Evolutionary conservation across 2,888 invertebrate genomes (phyloP), one percentile per base, ranked within the genome.

Genomic region (Miltochrista miniata): DNA sequence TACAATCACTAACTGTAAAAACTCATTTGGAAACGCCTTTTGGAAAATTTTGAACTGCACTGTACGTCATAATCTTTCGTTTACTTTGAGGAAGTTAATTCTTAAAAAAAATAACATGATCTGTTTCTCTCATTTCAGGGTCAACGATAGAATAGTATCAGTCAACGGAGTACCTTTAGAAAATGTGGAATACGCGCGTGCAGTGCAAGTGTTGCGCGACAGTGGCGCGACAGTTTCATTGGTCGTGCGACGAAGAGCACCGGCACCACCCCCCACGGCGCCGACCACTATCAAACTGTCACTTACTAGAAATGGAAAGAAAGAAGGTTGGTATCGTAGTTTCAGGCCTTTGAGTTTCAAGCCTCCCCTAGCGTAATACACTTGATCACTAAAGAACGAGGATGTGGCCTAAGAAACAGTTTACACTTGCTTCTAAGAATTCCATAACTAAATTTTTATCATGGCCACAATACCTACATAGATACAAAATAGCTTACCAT

Each of bases 121-220:
- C 1, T 1, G n/a, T 33, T 0, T 15, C 0, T 18, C 7, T 18
- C n/a, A 9, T 74, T 75, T 18, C 93, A 99, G 99, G 90, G 98
- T 99, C 36, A 99, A 99, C 88, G 99, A 99, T 91, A 94, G 99
- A 62, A 98, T 99, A 76, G 95, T 99, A 63, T 97, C 97, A 49
- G 99, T 98, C 15, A 99, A 99, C 87, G 98, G 98, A 13, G 96
- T 98, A 37, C 97, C 98, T 0, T 92, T 99, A 68, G 99, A 99
- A 84, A 98, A 98, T 83, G 99, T 99, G 47, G 99, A 99, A 85
- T 99, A 99, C 80, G 97, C 96, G 11, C 96, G 97, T 0, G 98
- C 98, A 0, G 98, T 98, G 49, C 97, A 97, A 77, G 98, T 98
- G 41, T 90, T 98, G 54, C 93, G 98, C 35, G 98, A 98, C 83